These are phyloP conservation scores for Prenolepis imparis DNA, from an alignment of 2,888 invertebrate species.

Conservation along the genomic window DNA sequence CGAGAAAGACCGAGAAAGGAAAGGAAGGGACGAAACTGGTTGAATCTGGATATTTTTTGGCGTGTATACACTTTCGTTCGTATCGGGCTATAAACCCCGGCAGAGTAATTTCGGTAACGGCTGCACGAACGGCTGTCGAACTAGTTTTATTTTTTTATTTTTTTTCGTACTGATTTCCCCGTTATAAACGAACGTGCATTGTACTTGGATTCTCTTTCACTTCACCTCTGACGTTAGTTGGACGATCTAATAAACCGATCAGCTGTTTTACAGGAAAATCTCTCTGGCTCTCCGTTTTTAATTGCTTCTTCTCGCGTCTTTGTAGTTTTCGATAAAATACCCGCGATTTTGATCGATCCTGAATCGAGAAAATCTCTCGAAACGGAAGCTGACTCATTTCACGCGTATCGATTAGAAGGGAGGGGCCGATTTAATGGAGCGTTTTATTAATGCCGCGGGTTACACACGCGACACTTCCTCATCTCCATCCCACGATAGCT, in stretches of 20 bases:
- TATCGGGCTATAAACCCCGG: slow-evolving; percentile 61
- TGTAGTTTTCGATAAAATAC: slow-evolving; percentile 13
- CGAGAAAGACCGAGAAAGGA: slow-evolving; percentile 54
- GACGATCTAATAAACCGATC: slow-evolving; percentile 26
- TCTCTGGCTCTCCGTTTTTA: not conserved
- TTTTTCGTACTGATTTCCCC: slow-evolving; percentile 10
- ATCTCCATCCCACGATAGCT: slow-evolving; percentile 44
- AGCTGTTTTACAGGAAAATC: not conserved
- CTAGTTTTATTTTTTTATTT: slow-evolving; percentile 36
- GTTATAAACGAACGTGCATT: slow-evolving; percentile 8
- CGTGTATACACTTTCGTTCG: slow-evolving; percentile 60
- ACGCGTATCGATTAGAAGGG: slow-evolving; percentile 29
- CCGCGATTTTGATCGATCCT: slow-evolving; percentile 4
- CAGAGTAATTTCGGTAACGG: slow-evolving; percentile 62
- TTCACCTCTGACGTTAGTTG: not conserved
- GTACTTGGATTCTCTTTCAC: not conserved
- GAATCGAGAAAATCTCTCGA: not conserved
- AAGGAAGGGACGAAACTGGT: slow-evolving; percentile 64
- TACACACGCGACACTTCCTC: slow-evolving; percentile 20
- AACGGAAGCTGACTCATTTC: slow-evolving; percentile 26
- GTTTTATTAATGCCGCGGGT: slow-evolving; percentile 23
- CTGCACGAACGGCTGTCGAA: slow-evolving; percentile 10
- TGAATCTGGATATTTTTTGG: slow-evolving; percentile 61
- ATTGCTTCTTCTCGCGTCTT: slow-evolving; percentile 11
- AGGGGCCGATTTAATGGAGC: slow-evolving; percentile 18